Base-by-base conservation (phyloP, 2,888 invertebrate species). In the Cataglyphis cursor region DNA sequence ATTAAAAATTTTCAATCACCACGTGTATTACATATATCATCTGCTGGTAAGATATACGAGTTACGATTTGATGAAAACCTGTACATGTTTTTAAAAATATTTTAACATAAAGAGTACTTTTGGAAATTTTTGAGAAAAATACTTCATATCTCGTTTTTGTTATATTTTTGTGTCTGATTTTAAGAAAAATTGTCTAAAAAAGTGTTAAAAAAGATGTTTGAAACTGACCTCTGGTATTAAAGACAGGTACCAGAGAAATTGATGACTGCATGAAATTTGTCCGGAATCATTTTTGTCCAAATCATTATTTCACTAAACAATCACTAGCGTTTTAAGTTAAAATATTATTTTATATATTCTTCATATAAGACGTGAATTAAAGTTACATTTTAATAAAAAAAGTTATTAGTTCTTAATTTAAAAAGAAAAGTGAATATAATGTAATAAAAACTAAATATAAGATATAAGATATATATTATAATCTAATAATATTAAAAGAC, bases 181-280 rank as follows among this genome's bases (percentile, higher is more conserved):
- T 15, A 9, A 65, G 24, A 18, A 1, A 8, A 65, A 5, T 48
- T 70, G 0, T 72, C 4, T 51, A 6, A 15, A 21, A 15, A 8
- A 8, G 9, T 35, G 15, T 24, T 3, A 21, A 21, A 9, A 24
- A 38, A 9, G 10, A 1, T 10, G 1, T 41, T 57, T 6, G 18
- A 24, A 41, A 54, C n/a, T 24, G 57, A 41, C n/a, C 18, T 74
- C 62, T 74, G 15, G 61, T 74, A 61, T 15, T 48, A 31, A 31
- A 74, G 15, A 41, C 18, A n/a, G 21, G 21, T 21, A 70, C 9
- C 9, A 72, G 10, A 24, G 31, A 35, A 24, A 9, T 28, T 38
- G 24, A 59, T 15, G 12, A 0, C 1, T 18, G 15, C 24, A 9
- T 57, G 6, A n/a, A 9, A 57, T 18, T 73, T 73, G 73, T 73